A percentile compares a stretch with the other conserved stretches of the same genome.
phyloP scores from a whole-genome alignment of 1,140 invertebrate genomes.

The Trichomalopsis sarcophagae region DNA sequence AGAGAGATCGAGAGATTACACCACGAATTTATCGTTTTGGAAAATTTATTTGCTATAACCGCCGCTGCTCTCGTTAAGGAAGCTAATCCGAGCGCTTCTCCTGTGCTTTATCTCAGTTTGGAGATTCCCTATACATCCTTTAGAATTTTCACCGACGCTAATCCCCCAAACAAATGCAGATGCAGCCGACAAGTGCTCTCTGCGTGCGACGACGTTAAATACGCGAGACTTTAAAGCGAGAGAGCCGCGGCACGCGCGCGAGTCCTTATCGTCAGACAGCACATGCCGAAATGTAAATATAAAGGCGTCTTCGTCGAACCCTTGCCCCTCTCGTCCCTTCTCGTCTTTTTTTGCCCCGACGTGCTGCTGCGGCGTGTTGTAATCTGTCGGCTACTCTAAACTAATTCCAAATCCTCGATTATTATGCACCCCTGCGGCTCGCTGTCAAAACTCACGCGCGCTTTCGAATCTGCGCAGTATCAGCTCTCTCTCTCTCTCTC shows the following conservation, averaged over 20 bases:
- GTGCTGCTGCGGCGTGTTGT: constrained; percentile 64
- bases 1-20: constrained; percentile 55
- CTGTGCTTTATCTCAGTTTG: background rate
- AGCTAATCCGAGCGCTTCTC: background rate
- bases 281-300: constrained; percentile 65
- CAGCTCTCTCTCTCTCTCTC: background rate
- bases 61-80: background rate
- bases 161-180: background rate
- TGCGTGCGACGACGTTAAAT: too few relatives aligned
- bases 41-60: background rate
- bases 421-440: constrained; percentile 71
- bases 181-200: background rate
- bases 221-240: constrained; percentile 15
- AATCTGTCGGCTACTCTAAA: constrained; percentile 67
- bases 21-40: constrained; percentile 54
- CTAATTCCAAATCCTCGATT: constrained; percentile 72
- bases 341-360: constrained; percentile 46
- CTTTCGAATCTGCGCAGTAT: constrained; percentile 9
- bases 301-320: constrained; percentile 57
- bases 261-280: constrained; percentile 64
- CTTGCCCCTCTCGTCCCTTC: constrained; percentile 56
- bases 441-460: constrained; percentile 48
- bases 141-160: background rate
- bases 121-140: background rate
- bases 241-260: constrained; percentile 48